phyloP scores from a whole-genome alignment of 2,113 vertebrate species.

The Pseudolaguvia tuberculata region DNA sequence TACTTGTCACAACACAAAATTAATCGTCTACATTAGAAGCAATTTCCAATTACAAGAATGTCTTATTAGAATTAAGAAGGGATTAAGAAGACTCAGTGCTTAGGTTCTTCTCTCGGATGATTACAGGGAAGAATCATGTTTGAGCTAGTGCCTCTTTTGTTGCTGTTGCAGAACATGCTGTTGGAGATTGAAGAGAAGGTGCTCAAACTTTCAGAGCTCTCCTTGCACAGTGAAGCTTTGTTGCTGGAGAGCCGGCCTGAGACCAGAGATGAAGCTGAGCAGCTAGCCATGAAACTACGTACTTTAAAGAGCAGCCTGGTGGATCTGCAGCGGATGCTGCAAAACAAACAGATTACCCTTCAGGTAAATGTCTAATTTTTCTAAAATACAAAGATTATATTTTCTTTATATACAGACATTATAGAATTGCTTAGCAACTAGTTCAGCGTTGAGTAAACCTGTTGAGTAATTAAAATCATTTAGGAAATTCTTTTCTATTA shows the following conservation, averaged over 20 bases:
- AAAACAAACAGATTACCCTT: conserved; percentile 86
- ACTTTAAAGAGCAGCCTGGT: conserved; percentile 85
- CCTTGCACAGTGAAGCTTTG: conserved; percentile 87
- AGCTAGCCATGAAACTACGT: conserved; percentile 79
- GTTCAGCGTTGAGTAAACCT: neutral
- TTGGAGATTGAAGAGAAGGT: conserved; percentile 96
- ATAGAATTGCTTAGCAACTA: neutral
- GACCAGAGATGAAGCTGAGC: conserved; percentile 85
- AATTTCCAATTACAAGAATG: conserved; percentile 44
- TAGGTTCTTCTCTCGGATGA: neutral
- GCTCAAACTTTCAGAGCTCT: conserved; percentile 84
- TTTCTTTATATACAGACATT: neutral
- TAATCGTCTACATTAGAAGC: neutral
- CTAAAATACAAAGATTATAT: neutral
- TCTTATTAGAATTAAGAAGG: conserved; percentile 63
- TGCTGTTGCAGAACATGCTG: conserved; percentile 88
- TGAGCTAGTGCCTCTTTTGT: conserved; percentile 70
- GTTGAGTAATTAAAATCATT: neutral
- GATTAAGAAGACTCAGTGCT: conserved; percentile 57
- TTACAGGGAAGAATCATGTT: conserved; percentile 52
- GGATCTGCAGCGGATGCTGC: conserved; percentile 89
- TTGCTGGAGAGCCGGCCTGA: conserved; percentile 86
- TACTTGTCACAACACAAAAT: neutral
- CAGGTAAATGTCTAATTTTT: conserved; percentile 72
- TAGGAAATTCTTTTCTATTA: neutral